These are phyloP conservation scores for Apis cerana DNA, from an alignment of 1,140 invertebrate species.

Conservation along the genomic window DNA sequence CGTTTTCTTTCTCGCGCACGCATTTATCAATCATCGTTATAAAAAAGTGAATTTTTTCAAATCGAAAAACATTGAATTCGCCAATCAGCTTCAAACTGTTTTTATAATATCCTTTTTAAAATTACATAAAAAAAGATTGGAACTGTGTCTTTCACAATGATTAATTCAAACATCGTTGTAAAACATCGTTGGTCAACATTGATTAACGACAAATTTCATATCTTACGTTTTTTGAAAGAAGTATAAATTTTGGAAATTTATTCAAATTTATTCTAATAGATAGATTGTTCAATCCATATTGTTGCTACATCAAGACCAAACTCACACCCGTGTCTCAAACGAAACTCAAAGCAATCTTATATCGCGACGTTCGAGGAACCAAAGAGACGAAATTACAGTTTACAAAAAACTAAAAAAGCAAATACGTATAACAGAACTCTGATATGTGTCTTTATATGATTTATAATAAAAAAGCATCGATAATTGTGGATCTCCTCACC, in stretches of 20 bases:
- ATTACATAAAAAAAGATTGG: background rate
- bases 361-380: slow-evolving; percentile 6
- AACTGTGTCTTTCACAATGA: background rate
- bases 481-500: slow-evolving; percentile 32
- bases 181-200: background rate
- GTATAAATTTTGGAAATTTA: background rate
- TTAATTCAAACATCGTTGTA: background rate
- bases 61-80: background rate
- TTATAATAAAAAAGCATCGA: background rate
- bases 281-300: background rate
- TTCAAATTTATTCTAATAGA: background rate
- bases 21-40: background rate
- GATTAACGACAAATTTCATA: background rate
- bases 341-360: background rate
- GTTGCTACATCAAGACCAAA: slow-evolving; percentile 8
- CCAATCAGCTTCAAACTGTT: too few species aligned
- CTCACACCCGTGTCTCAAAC: background rate
- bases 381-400: slow-evolving; percentile 6
- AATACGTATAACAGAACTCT: slow-evolving; percentile 11
- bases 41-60: background rate
- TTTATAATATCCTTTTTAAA: background rate
- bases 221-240: background rate
- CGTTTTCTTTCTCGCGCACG: slow-evolving; percentile 6
- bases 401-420: slow-evolving; percentile 20
- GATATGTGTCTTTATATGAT: background rate